These are phyloP conservation scores for Lordiphosa clarofinis DNA, from an alignment of 1,140 invertebrate genomes.

Conservation along the genomic window DNA sequence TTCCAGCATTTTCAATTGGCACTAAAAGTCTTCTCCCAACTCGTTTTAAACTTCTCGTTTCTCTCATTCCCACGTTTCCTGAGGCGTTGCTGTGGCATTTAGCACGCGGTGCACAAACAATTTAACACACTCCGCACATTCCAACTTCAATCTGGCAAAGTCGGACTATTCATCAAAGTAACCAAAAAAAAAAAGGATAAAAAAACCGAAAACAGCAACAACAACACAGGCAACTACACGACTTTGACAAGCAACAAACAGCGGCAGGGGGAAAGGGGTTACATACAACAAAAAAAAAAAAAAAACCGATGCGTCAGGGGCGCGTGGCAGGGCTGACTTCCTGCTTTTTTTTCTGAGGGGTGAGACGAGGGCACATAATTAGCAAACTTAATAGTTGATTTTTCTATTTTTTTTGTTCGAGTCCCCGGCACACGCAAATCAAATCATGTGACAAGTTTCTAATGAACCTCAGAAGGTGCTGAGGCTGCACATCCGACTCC, in stretches of 20 bases:
- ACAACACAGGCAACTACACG: constrained; percentile 41
- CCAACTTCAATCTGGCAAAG: constrained; percentile 11
- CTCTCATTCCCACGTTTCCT: constrained; percentile 48
- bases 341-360: constrained; percentile 34
- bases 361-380: constrained; percentile 56
- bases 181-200: constrained; percentile 17
- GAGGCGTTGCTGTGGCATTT: constrained; percentile 10
- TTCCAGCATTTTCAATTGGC: too few species aligned
- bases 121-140: constrained; percentile 55
- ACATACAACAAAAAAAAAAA: constrained; percentile 16
- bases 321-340: constrained; percentile 51
- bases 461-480: constrained; percentile 67
- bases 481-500: constrained; percentile 19
- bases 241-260: constrained; percentile 66
- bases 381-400: constrained; percentile 48
- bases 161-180: constrained; percentile 62
- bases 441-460: constrained; percentile 76
- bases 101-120: constrained; percentile 50
- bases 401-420: constrained; percentile 18
- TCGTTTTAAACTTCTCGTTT: too few species aligned
- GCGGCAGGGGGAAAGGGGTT: constrained; percentile 11
- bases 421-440: constrained; percentile 38
- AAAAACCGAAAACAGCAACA: constrained; percentile 1
- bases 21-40: too few species aligned
- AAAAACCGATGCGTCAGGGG: constrained; percentile 36